Evolutionary conservation across 2,113 vertebrate species (phyloP).

Genomic region (Saguinus imperator): DNA sequence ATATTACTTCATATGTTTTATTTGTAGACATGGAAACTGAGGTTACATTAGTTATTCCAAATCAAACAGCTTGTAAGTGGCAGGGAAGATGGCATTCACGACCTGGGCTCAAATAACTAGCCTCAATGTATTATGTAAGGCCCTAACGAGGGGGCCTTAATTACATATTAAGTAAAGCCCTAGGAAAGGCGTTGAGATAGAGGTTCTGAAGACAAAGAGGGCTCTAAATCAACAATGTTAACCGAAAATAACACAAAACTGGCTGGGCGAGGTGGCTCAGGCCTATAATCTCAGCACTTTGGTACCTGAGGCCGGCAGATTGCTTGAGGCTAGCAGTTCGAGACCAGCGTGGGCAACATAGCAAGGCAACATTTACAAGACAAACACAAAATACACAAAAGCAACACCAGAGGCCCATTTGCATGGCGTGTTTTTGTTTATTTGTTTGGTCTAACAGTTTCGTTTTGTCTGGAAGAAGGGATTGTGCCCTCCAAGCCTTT

Average conservation of each 20-base stretch:
- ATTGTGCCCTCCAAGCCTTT: background rate
- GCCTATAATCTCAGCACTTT: too few species aligned
- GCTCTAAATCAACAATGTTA: background rate
- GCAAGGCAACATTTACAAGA: too few species aligned
- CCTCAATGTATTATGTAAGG: background rate
- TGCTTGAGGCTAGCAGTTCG: too few species aligned
- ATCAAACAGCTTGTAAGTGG: background rate
- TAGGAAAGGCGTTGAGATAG: background rate
- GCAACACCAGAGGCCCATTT: background rate
- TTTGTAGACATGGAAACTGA: background rate
- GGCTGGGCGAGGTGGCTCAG: too few species aligned
- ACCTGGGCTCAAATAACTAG: conserved; percentile 13
- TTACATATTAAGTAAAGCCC: background rate
- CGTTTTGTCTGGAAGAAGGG: background rate
- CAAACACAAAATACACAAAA: background rate
- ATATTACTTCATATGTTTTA: background rate
- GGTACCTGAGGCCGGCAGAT: too few species aligned
- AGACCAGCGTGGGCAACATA: too few species aligned
- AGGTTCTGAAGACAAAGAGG: background rate
- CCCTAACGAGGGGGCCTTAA: background rate
- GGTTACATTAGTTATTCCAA: background rate
- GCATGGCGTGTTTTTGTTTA: background rate
- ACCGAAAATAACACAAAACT: background rate
- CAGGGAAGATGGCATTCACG: background rate
- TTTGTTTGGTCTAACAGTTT: background rate